phyloP scores from a whole-genome alignment of 2,113 vertebrate species.

The human (Homo sapiens) region DNA sequence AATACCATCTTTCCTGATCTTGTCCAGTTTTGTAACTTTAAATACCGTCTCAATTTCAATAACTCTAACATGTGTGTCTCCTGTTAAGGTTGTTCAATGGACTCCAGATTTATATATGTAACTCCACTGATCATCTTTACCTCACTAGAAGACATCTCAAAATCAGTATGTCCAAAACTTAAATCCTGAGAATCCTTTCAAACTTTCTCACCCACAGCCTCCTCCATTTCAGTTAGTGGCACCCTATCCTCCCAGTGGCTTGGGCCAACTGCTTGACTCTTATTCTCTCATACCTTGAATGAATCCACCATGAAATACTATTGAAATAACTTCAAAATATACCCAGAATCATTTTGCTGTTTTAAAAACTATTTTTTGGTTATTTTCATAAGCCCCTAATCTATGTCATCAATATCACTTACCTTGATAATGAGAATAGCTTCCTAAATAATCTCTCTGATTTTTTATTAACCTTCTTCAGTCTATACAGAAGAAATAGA shows the following conservation, averaged over 20 bases:
- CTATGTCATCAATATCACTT: not conserved
- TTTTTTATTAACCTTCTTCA: not conserved
- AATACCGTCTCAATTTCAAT: not conserved
- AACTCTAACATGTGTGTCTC: not conserved
- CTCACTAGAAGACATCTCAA: not conserved
- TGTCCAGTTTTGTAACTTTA: not conserved
- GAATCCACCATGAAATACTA: not conserved
- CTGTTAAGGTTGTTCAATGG: not conserved
- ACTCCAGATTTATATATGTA: not conserved
- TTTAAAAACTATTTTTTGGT: not conserved
- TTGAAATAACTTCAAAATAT: not conserved
- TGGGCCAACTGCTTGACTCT: not conserved
- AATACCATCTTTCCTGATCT: not conserved
- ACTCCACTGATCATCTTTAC: not conserved
- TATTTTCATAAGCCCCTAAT: not conserved
- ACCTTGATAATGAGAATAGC: not conserved
- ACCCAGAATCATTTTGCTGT: not conserved
- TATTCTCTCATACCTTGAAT: not conserved
- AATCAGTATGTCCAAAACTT: not conserved
- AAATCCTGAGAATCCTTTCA: not conserved
- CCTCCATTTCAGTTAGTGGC: not conserved
- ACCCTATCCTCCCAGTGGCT: not conserved
- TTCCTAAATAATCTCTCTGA: not conserved
- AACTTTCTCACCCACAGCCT: not conserved
- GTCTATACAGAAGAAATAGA: not conserved